Evolutionary conservation across 1,140 invertebrate genomes (phyloP).

Genomic region (Mactra quadrangularis): DNA sequence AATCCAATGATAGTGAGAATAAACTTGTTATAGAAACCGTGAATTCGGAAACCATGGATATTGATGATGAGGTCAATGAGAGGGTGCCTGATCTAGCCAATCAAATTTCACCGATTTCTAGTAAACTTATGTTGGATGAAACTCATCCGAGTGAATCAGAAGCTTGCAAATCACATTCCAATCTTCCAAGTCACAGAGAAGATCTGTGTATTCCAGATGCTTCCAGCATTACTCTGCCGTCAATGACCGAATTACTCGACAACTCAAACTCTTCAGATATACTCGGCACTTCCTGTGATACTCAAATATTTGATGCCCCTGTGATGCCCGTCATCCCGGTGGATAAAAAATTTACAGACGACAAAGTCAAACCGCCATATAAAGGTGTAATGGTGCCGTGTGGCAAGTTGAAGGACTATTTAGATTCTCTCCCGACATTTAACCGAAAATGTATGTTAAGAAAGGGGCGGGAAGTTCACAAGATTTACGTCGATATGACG

Average conservation of each 20-base stretch:
- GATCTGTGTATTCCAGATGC: slow-evolving; percentile 37
- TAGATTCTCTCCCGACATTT: slow-evolving; percentile 76
- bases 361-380: slow-evolving; percentile 62
- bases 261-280: not conserved
- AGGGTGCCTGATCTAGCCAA: too few relatives aligned
- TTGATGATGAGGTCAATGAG: too few relatives aligned
- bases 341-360: not conserved
- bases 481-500: slow-evolving; percentile 79
- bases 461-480: slow-evolving; percentile 80
- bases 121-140: too few relatives aligned
- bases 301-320: not conserved
- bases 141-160: too few relatives aligned
- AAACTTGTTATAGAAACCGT: too few relatives aligned
- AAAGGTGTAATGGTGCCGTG: slow-evolving; percentile 78
- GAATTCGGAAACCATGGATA: too few relatives aligned
- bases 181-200: slow-evolving; percentile 19
- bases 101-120: too few relatives aligned
- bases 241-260: slow-evolving; percentile 34
- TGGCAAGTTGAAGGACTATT: slow-evolving; percentile 74
- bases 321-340: not conserved
- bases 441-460: slow-evolving; percentile 79
- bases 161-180: not conserved
- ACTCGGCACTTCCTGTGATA: not conserved
- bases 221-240: slow-evolving; percentile 30
- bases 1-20: too few relatives aligned